These are phyloP conservation scores for Lepus oiostolus DNA, from an alignment of 2,797 vertebrate species.

Conservation along the genomic window DNA sequence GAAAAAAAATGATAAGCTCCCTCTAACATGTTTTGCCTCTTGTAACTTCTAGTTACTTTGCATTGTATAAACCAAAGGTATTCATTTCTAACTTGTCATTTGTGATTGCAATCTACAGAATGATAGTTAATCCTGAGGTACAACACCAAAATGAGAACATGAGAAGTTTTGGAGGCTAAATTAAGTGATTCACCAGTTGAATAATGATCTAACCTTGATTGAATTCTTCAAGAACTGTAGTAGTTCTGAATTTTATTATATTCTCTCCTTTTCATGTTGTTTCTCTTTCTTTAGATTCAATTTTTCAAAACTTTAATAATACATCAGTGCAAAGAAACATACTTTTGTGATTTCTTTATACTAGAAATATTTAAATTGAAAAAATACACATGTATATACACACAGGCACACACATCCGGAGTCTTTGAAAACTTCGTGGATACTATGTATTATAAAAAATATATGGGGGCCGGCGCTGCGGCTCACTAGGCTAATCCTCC, in stretches of 20 bases:
- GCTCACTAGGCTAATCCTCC: too few relatives aligned
- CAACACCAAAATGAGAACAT: not conserved
- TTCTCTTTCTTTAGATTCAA: not conserved
- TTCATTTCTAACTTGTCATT: not conserved
- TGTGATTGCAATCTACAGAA: not conserved
- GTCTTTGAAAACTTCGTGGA: too few relatives aligned
- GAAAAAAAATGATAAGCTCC: not conserved
- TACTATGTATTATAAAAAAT: too few relatives aligned
- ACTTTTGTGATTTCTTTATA: not conserved
- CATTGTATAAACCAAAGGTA: not conserved
- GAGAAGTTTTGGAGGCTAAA: not conserved
- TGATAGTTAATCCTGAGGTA: not conserved
- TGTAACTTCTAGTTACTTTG: constrained; percentile 30
- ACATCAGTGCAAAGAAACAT: not conserved
- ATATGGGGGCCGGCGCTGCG: too few relatives aligned
- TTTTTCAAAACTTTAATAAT: constrained; percentile 19
- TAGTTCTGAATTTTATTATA: constrained; percentile 3
- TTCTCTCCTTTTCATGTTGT: not conserved
- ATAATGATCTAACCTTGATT: not conserved
- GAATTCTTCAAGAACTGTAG: constrained; percentile 1
- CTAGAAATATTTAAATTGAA: not conserved
- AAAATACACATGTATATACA: not conserved
- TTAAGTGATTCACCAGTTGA: not conserved
- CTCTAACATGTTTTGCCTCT: not conserved
- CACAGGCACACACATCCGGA: too few relatives aligned